A percentile compares a stretch with the other conserved stretches of the same genome.
phyloP scores from a whole-genome alignment of 2,113 vertebrate genomes.

The Gasterosteus aculeatus region DNA sequence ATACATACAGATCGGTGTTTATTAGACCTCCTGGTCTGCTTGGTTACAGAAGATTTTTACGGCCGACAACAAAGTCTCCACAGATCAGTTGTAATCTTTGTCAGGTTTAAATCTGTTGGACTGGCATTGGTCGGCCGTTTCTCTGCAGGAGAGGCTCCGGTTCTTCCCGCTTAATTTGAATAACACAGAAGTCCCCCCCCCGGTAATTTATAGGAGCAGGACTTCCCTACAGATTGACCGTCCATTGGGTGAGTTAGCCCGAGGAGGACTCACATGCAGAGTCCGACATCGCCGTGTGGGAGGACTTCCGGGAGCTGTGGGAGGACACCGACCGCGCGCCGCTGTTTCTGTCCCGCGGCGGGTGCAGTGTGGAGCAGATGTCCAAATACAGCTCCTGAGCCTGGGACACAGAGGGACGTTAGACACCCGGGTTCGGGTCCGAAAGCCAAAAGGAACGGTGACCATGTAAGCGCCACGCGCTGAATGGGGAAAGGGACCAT shows the following conservation, averaged over 20 bases:
- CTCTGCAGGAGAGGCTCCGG: background rate
- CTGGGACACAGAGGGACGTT: conserved; percentile 68
- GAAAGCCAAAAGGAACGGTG: background rate
- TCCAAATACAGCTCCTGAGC: conserved; percentile 81
- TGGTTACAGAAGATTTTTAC: conserved; percentile 17
- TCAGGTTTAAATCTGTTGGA: background rate
- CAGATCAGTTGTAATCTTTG: conserved; percentile 5
- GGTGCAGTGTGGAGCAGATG: conserved; percentile 75
- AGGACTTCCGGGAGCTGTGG: conserved; percentile 82
- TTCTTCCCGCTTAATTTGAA: background rate
- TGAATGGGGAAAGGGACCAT: background rate
- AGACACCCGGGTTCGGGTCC: background rate
- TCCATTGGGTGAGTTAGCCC: conserved; percentile 47
- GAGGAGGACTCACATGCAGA: conserved; percentile 83
- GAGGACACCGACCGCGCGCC: conserved; percentile 81
- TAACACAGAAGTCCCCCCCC: background rate
- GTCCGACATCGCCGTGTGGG: conserved; percentile 80
- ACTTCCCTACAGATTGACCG: conserved; percentile 27
- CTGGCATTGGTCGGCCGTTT: background rate
- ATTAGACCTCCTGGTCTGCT: conserved; percentile 20
- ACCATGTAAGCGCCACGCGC: background rate
- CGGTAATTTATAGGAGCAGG: background rate
- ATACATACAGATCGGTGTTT: conserved; percentile 28
- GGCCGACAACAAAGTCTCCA: background rate
- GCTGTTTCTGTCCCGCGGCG: conserved; percentile 75